Evolutionary conservation across 2,888 invertebrate genomes (phyloP).

Genomic region (Trissolcus brochymenae): DNA sequence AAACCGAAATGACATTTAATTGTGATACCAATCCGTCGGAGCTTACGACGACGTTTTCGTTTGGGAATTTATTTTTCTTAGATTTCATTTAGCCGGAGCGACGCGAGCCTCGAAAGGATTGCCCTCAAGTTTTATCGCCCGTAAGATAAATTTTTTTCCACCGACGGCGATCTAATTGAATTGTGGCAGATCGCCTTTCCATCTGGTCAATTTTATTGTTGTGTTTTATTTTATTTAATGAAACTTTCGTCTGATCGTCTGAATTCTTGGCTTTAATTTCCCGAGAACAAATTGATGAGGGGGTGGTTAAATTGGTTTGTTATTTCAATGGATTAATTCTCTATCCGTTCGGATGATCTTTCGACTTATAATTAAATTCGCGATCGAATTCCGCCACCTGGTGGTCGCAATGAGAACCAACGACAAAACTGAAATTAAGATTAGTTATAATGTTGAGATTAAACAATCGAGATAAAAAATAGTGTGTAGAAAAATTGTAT

Average conservation of each 20-base stretch:
- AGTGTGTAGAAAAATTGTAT: background rate
- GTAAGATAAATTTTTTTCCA: slow-evolving; percentile 16
- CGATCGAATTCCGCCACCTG: too few species aligned
- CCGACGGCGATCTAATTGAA: slow-evolving; percentile 37
- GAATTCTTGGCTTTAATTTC: slow-evolving; percentile 52
- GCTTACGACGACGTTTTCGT: background rate
- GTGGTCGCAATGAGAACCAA: too few species aligned
- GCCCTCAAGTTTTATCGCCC: background rate
- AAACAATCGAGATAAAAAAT: background rate
- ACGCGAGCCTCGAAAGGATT: background rate
- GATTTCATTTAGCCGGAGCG: background rate
- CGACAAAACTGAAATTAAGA: background rate
- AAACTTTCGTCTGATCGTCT: slow-evolving; percentile 40
- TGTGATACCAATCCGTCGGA: slow-evolving; percentile 5
- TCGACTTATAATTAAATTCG: background rate
- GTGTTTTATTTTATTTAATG: slow-evolving; percentile 47
- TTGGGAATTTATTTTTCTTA: slow-evolving; percentile 5
- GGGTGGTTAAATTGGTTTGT: slow-evolving; percentile 32
- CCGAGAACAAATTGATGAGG: slow-evolving; percentile 44
- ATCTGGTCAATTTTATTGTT: slow-evolving; percentile 48
- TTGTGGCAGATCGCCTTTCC: slow-evolving; percentile 43
- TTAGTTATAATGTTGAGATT: background rate
- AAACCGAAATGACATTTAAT: slow-evolving; percentile 20
- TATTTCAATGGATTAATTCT: slow-evolving; percentile 37
- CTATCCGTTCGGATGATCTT: slow-evolving; percentile 25